These are phyloP conservation scores for Amphiprion percula DNA, from an alignment of 2,113 vertebrate species.

Conservation along the genomic window DNA sequence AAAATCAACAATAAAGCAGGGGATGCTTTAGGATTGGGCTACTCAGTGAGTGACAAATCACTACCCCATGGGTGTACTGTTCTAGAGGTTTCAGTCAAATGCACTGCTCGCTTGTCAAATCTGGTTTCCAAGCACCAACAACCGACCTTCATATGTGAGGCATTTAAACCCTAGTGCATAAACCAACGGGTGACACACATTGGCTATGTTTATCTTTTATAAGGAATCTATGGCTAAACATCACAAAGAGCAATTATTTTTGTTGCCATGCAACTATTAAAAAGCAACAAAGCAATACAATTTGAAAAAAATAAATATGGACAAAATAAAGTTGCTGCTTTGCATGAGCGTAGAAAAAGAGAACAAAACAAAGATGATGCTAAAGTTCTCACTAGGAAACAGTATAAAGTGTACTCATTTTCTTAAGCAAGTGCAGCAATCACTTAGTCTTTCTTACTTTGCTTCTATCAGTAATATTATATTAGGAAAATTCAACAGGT, in stretches of 20 bases:
- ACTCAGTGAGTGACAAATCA: too few relatives aligned
- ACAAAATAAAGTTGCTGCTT: background rate
- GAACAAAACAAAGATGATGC: background rate
- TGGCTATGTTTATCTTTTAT: too few relatives aligned
- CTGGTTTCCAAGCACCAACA: too few relatives aligned
- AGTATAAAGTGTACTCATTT: background rate
- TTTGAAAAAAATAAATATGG: background rate
- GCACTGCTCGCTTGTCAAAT: too few relatives aligned
- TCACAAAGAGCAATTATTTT: background rate
- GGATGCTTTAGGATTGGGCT: too few relatives aligned
- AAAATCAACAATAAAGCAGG: too few relatives aligned
- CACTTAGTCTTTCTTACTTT: background rate
- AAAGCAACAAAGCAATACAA: background rate
- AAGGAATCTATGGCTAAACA: background rate
- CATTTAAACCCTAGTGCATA: background rate
- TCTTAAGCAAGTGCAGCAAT: background rate
- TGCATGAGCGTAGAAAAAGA: background rate
- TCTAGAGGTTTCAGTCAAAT: too few relatives aligned
- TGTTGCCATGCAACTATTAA: constrained; percentile 6
- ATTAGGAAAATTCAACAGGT: constrained; percentile 2
- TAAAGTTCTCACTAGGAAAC: background rate
- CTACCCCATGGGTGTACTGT: too few relatives aligned
- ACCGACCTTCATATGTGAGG: too few relatives aligned
- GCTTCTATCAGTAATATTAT: background rate
- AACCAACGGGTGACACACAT: background rate